Evolutionary conservation across 2,797 vertebrate species (phyloP).

Genomic region (Chiloscyllium punctatum): DNA sequence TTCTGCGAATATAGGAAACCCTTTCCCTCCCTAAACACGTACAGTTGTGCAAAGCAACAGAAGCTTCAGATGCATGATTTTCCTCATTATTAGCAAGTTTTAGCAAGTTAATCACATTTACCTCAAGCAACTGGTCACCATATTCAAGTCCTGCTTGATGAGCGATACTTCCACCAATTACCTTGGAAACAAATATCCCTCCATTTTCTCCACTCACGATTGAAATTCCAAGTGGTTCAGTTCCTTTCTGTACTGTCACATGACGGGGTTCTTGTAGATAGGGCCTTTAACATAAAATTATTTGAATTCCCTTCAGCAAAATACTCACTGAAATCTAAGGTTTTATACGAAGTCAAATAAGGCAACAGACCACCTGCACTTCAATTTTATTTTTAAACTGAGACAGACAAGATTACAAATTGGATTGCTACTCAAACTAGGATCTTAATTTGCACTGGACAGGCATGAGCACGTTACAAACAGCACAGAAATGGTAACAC

Average conservation of each 20-base stretch:
- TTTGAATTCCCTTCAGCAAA: background rate
- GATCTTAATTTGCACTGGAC: background rate
- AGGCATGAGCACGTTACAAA: background rate
- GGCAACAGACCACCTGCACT: background rate
- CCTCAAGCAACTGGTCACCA: conserved; percentile 93
- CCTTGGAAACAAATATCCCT: conserved; percentile 94
- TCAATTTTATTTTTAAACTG: background rate
- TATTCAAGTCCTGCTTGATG: conserved; percentile 88
- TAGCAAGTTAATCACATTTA: conserved; percentile 47
- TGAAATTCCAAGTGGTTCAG: conserved; percentile 89
- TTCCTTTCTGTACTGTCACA: conserved; percentile 88
- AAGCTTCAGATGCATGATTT: background rate
- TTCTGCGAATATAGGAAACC: background rate
- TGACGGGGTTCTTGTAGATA: conserved; percentile 88
- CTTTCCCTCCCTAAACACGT: too few relatives aligned
- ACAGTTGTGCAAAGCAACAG: background rate
- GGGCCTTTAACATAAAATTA: conserved; percentile 61
- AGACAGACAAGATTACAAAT: background rate
- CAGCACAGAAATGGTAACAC: background rate
- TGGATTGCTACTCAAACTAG: background rate
- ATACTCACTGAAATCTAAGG: background rate
- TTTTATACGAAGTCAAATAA: background rate
- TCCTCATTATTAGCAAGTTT: background rate
- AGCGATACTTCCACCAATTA: conserved; percentile 88
- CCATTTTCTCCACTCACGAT: conserved; percentile 92